phyloP scores from a whole-genome alignment of 2,797 vertebrate species.

The Cuculus canorus region DNA sequence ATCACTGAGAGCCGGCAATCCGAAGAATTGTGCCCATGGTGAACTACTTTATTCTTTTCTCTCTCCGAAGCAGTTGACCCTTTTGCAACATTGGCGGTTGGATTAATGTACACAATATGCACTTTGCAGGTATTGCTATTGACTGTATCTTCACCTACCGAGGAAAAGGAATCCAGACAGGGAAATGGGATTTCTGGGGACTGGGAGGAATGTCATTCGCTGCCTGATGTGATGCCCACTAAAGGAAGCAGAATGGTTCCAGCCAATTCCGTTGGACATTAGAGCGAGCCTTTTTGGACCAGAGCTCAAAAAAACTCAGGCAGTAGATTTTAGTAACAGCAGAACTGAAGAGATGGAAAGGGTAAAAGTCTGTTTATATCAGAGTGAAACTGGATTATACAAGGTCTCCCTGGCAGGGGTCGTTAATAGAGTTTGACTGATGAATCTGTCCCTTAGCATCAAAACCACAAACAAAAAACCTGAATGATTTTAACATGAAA shows the following conservation, averaged over 20 bases:
- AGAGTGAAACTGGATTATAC: neutral
- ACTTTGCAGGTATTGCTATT: neutral
- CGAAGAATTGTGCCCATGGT: neutral
- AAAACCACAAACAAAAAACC: neutral
- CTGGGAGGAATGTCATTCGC: neutral
- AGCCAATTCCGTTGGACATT: neutral
- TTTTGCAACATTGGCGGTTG: neutral
- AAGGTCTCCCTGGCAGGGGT: neutral
- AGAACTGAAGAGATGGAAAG: neutral
- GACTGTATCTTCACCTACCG: neutral
- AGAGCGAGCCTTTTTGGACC: neutral
- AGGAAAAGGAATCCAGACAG: neutral
- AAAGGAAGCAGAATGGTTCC: neutral
- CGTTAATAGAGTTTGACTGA: neutral
- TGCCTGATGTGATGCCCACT: neutral
- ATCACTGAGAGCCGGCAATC: neutral
- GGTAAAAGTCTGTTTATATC: neutral
- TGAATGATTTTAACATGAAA: rapidly evolving
- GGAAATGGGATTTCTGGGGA: neutral
- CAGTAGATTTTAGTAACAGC: neutral
- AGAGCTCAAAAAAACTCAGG: neutral
- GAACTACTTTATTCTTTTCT: neutral
- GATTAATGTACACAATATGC: slow-evolving; percentile 10
- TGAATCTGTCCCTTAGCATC: neutral
- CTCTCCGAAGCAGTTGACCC: neutral